These are phyloP conservation scores for Hanleya hanleyi DNA, from an alignment of 2,888 invertebrate species.

Conservation along the genomic window DNA sequence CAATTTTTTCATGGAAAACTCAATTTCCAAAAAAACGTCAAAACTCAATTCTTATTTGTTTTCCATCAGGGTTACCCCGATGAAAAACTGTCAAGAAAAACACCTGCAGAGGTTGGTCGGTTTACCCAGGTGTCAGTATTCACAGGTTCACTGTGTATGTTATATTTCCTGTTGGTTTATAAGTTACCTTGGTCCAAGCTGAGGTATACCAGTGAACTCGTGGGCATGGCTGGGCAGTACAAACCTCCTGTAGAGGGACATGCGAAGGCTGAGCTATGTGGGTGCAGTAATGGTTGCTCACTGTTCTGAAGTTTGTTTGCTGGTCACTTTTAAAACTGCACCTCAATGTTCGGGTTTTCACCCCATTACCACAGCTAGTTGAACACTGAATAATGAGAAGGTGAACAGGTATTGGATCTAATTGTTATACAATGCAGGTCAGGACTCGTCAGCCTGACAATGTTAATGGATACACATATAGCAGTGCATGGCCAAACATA, in stretches of 20 bases:
- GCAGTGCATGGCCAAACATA: too few relatives aligned
- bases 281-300: background rate
- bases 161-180: too few relatives aligned
- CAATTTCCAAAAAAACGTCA: background rate
- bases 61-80: too few relatives aligned
- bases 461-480: too few relatives aligned
- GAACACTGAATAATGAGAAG: constrained; percentile 51
- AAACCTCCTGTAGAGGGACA: constrained; percentile 34
- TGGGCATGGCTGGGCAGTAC: constrained; percentile 37
- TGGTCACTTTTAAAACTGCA: background rate
- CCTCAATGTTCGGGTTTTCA: constrained; percentile 37
- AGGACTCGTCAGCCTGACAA: too few relatives aligned
- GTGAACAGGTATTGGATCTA: too few relatives aligned
- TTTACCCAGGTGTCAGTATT: too few relatives aligned
- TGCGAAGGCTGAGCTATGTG: constrained; percentile 1
- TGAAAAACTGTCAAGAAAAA: too few relatives aligned
- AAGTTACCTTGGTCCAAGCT: constrained; percentile 49
- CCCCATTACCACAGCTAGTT: constrained; percentile 57
- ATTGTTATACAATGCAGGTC: background rate
- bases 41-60: background rate
- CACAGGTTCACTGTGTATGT: too few relatives aligned
- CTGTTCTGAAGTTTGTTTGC: background rate
- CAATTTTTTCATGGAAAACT: background rate
- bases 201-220: constrained; percentile 44
- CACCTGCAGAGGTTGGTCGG: too few relatives aligned